Conservation (phyloP, 53 echinoderm and acorn worm genomes). For the Apostichopus leukothele region DNA sequence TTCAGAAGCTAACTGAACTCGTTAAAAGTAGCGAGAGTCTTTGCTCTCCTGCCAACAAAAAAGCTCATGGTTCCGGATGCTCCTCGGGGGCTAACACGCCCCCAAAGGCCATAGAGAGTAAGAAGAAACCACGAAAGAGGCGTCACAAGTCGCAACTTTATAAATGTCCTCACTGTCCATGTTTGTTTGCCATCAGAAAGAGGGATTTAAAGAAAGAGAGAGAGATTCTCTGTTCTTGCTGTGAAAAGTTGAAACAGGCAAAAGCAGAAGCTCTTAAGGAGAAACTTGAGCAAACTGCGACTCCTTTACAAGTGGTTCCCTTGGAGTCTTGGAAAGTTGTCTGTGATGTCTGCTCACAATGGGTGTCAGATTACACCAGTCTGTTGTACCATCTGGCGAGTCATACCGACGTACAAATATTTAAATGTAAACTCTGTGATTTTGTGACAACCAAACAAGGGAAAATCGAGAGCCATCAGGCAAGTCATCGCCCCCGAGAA, state of each 20-base stretch:
- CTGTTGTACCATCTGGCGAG: conserved; percentile 80
- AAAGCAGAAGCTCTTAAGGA: conserved; percentile 10
- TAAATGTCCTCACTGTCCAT: conserved; percentile 90
- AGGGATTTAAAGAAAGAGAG: conserved; percentile 52
- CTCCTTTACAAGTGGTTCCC: conserved; percentile 39
- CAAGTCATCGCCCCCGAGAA: conserved; percentile 52
- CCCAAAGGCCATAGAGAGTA: conserved; percentile 3
- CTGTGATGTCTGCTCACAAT: conserved; percentile 76
- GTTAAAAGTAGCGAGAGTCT: conserved; percentile 76
- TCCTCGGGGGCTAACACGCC: conserved; percentile 51
- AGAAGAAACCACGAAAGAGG: conserved; percentile 19
- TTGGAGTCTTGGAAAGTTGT: conserved; percentile 48
- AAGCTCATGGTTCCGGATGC: neutral
- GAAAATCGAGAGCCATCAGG: conserved; percentile 69
- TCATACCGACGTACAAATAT: conserved; percentile 72
- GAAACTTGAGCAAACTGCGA: neutral
- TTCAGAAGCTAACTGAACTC: conserved; percentile 92
- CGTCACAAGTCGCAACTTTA: conserved; percentile 54
- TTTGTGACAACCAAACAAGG: conserved; percentile 77
- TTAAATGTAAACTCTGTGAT: conserved; percentile 90
- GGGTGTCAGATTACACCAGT: conserved; percentile 56
- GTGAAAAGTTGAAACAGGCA: conserved; percentile 53
- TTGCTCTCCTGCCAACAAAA: conserved; percentile 18
- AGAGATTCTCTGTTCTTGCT: conserved; percentile 74
- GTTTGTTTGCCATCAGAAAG: conserved; percentile 72